Conservation (phyloP, 2,888 invertebrate species). For the Aproaerema taeniolella region DNA sequence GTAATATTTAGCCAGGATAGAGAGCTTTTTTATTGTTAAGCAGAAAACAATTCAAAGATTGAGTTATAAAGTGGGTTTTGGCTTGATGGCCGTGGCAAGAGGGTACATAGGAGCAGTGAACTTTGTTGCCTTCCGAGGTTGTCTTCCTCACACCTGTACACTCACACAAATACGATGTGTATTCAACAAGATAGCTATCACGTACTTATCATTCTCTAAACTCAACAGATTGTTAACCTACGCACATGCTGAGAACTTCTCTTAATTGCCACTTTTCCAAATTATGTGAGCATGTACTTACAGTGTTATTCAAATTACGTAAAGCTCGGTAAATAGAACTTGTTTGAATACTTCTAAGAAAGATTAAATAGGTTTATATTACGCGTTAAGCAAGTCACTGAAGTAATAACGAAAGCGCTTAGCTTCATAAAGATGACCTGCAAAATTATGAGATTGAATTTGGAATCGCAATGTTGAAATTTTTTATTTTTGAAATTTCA, state of each 20-base stretch:
- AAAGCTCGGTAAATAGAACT: background rate
- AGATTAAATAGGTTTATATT: no score
- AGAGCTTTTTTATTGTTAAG: slow-evolving; percentile 19
- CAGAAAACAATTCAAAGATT: slow-evolving; percentile 25
- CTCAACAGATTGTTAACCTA: slow-evolving; percentile 19
- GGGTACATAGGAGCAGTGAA: slow-evolving; percentile 64
- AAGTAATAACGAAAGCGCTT: slow-evolving; percentile 42
- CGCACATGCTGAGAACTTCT: slow-evolving; percentile 25
- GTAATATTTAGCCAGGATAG: slow-evolving; percentile 43
- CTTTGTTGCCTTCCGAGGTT: slow-evolving; percentile 57
- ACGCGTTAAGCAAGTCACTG: slow-evolving; percentile 48
- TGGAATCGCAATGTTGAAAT: slow-evolving; percentile 7
- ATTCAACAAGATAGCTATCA: slow-evolving; percentile 51
- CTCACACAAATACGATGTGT: slow-evolving; percentile 61
- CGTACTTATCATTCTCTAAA: slow-evolving; percentile 39
- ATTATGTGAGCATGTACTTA: no score
- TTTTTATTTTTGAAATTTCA: slow-evolving; percentile 17
- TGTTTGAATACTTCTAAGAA: background rate
- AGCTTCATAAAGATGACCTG: slow-evolving; percentile 39
- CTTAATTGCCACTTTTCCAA: slow-evolving; percentile 19
- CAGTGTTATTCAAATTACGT: background rate
- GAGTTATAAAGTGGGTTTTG: slow-evolving; percentile 39
- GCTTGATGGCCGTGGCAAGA: slow-evolving; percentile 30
- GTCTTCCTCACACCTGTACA: slow-evolving; percentile 65
- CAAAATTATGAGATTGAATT: slow-evolving; percentile 24